phyloP scores from a whole-genome alignment of 2,797 vertebrate species.

The Cygnus olor region DNA sequence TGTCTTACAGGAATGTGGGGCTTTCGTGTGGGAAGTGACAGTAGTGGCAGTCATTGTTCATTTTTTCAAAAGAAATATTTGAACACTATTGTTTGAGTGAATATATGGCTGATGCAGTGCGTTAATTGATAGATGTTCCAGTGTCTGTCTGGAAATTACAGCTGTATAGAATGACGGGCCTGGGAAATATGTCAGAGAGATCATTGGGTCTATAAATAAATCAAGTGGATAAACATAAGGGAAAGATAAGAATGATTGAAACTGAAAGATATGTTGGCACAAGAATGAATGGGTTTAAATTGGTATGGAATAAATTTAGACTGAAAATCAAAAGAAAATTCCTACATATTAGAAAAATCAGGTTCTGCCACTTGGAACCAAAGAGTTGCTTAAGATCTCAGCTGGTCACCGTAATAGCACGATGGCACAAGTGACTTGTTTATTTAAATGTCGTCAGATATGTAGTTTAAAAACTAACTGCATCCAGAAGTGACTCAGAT shows the following conservation, averaged over 20 bases:
- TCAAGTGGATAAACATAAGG: slow-evolving; percentile 26
- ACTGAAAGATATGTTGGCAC: not conserved
- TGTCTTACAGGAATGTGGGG: not conserved
- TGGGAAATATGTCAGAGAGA: slow-evolving; percentile 4
- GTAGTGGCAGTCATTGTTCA: not conserved
- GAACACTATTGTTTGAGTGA: not conserved
- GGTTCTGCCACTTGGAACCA: not conserved
- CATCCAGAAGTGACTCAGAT: not conserved
- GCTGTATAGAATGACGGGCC: not conserved
- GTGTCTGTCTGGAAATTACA: slow-evolving; percentile 5
- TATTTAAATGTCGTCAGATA: not conserved
- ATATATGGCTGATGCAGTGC: not conserved
- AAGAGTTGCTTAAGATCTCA: not conserved
- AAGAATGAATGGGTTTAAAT: not conserved
- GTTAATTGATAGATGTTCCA: slow-evolving; percentile 37
- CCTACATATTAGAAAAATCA: not conserved
- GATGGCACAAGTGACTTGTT: not conserved
- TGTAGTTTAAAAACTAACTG: too few relatives aligned
- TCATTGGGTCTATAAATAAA: not conserved
- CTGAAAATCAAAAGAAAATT: not conserved
- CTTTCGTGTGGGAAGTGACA: not conserved
- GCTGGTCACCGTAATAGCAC: not conserved
- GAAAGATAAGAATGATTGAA: slow-evolving; percentile 10
- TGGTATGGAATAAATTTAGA: not conserved
- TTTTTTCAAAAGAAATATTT: not conserved